These are phyloP conservation scores for Hypocryptadius cinnamomeus DNA, from an alignment of 2,113 vertebrate genomes.

Conservation along the genomic window DNA sequence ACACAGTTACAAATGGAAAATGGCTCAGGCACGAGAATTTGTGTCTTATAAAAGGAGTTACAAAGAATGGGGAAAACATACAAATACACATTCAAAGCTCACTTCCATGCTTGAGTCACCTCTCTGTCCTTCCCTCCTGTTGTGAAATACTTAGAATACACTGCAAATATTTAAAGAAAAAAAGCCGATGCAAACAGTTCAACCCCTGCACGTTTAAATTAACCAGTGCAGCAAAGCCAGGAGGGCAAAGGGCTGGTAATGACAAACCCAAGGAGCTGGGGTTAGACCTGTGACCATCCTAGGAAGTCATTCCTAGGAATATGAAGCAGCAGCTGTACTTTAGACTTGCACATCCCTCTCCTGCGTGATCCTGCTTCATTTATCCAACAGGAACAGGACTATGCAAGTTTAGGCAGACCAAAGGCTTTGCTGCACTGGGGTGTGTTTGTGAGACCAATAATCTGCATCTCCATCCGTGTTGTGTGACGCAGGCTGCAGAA, in stretches of 20 bases:
- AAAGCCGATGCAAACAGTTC: background rate
- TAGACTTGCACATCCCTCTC: background rate
- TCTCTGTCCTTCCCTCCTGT: background rate
- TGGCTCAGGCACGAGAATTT: background rate
- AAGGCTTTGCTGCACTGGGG: background rate
- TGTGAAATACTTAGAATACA: conserved; percentile 45
- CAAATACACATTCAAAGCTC: background rate
- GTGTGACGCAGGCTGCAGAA: background rate
- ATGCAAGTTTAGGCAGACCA: background rate
- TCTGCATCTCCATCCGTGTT: background rate
- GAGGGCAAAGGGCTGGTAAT: background rate
- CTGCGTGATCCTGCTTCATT: fast-evolving
- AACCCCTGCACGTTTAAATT: background rate
- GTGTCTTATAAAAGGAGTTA: background rate
- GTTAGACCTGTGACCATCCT: background rate
- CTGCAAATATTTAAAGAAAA: conserved; percentile 52
- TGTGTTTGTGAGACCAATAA: background rate
- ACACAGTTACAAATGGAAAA: background rate
- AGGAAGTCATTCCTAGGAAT: background rate
- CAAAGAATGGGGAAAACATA: background rate
- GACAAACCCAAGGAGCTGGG: background rate
- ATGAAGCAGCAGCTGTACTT: background rate
- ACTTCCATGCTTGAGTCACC: background rate
- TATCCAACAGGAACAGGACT: background rate
- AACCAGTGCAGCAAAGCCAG: background rate